Evolutionary conservation across 2,888 invertebrate species (phyloP).

Genomic region (Phalera bucephala): DNA sequence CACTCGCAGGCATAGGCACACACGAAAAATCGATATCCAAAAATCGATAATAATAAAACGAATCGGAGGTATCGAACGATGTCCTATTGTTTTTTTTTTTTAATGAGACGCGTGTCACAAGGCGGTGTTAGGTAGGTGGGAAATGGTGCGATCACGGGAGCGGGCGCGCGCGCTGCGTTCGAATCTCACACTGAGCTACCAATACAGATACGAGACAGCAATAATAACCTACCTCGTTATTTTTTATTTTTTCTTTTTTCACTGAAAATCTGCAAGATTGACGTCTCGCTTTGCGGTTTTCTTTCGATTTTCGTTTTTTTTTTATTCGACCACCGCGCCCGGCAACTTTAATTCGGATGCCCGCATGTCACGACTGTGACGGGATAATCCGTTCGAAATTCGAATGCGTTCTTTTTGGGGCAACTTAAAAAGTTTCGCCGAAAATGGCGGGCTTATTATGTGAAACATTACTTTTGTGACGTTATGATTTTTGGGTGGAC

Average conservation of each 20-base stretch:
- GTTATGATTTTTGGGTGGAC: not conserved
- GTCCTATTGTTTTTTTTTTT: conserved; percentile 22
- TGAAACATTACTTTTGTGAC: not conserved
- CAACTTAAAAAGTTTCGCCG: conserved; percentile 6
- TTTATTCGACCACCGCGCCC: conserved; percentile 44
- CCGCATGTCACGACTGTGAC: conserved; percentile 63
- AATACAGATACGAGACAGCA: conserved; percentile 54
- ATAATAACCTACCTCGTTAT: conserved; percentile 60
- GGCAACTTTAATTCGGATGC: conserved; percentile 50
- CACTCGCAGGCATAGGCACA: conserved; percentile 31
- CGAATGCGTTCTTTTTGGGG: conserved; percentile 19
- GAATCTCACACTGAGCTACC: conserved; percentile 71
- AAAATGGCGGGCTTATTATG: not conserved
- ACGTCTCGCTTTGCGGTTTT: conserved; percentile 55
- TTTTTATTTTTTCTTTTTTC: conserved; percentile 65
- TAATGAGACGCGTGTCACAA: conserved; percentile 27
- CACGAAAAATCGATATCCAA: conserved; percentile 32
- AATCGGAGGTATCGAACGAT: conserved; percentile 10
- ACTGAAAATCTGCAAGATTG: conserved; percentile 70
- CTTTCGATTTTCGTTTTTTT: conserved; percentile 43
- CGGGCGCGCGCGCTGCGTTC: conserved; percentile 71
- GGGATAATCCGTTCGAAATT: conserved; percentile 52
- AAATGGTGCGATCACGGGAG: conserved; percentile 50
- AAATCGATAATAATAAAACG: conserved; percentile 27
- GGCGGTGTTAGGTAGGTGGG: conserved; percentile 36